A percentile compares a stretch with the other conserved stretches of the same genome.
Evolutionary conservation across 2,113 vertebrate genomes (phyloP).

Genomic region (Meles meles): DNA sequence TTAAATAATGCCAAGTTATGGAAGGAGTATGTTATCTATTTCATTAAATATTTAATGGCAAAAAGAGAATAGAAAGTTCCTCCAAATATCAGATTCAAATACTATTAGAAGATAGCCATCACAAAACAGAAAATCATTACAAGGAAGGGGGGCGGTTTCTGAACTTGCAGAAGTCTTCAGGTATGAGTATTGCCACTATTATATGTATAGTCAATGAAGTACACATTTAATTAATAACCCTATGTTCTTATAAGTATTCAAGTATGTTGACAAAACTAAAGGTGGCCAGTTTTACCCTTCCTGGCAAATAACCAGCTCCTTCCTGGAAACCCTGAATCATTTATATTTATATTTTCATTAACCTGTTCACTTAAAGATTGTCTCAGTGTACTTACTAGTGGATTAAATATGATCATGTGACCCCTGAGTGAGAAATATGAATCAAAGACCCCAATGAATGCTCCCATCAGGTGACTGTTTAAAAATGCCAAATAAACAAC

Average conservation of each 20-base stretch:
- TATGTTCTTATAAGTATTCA: not conserved
- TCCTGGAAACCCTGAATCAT: not conserved
- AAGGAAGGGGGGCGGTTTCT: not conserved
- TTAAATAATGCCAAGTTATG: not conserved
- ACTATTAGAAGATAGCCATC: not conserved
- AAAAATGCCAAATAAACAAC: not conserved
- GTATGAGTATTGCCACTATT: not conserved
- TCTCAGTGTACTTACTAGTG: not conserved
- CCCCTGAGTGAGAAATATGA: not conserved
- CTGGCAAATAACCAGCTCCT: not conserved
- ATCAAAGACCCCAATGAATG: not conserved
- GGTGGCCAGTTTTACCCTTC: not conserved
- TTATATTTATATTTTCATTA: not conserved
- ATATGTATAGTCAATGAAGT: not conserved
- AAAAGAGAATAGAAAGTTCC: not conserved
- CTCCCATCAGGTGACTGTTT: not conserved
- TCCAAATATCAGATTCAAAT: not conserved
- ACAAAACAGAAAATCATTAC: not conserved
- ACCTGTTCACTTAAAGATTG: not conserved
- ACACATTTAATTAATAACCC: not conserved
- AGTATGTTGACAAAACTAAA: not conserved
- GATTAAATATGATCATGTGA: not conserved
- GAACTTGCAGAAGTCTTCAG: not conserved
- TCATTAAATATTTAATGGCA: not conserved
- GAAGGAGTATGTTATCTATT: not conserved